A percentile compares a stretch with the other conserved stretches of the same genome.
These are phyloP conservation scores for Willowsia nigromaculata DNA, from an alignment of 2,888 invertebrate genomes.

Conservation along the genomic window DNA sequence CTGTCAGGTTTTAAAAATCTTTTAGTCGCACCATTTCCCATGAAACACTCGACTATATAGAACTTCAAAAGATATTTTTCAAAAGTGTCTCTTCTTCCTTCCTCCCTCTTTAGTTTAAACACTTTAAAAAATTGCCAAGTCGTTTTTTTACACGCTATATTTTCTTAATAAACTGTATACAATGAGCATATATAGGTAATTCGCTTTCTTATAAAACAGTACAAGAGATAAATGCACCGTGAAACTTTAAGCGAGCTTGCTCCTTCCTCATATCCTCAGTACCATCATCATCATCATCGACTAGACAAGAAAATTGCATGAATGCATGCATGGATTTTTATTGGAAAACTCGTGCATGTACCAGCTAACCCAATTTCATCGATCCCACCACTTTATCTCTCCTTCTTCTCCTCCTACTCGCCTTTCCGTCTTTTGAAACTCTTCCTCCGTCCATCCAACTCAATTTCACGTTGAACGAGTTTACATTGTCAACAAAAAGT, in stretches of 20 bases:
- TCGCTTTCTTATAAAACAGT: background rate
- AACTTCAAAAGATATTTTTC: background rate
- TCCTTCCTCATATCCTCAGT: background rate
- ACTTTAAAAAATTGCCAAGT: conserved; percentile 11
- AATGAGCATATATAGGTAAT: background rate
- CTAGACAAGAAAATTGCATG: conserved; percentile 50
- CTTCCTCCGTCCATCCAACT: background rate
- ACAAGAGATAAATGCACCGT: conserved; percentile 25
- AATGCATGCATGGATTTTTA: conserved; percentile 26
- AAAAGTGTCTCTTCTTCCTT: conserved; percentile 9
- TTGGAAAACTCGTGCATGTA: conserved; percentile 8
- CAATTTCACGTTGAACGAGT: conserved; percentile 18
- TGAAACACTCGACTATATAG: background rate
- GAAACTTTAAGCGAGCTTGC: conserved; percentile 2
- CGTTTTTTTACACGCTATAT: background rate
- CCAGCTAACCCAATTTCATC: conserved; percentile 58
- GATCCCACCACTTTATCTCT: conserved; percentile 25
- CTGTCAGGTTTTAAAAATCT: conserved; percentile 10
- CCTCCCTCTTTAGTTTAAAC: conserved; percentile 6
- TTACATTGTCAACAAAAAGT: background rate
- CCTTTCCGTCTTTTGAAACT: background rate
- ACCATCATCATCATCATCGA: background rate
- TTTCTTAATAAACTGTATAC: background rate
- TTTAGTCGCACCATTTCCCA: background rate
- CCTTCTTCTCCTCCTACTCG: conserved; percentile 28